Conservation (phyloP, 2,113 vertebrate genomes). For the Oophaga pumilio region DNA sequence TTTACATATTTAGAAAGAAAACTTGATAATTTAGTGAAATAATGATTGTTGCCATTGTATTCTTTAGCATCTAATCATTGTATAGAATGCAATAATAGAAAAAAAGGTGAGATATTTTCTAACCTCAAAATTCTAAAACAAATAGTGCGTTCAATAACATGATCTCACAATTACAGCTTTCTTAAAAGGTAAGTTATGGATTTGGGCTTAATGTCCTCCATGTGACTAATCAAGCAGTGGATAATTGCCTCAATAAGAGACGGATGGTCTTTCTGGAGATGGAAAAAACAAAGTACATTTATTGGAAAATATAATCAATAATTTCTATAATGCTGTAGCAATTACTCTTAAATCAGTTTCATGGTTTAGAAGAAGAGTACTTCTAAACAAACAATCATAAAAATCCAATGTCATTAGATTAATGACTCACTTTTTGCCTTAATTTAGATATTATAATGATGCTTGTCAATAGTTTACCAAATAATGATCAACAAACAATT, state of each 20-base stretch:
- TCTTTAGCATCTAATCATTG: background rate
- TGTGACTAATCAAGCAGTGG: background rate
- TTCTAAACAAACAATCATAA: background rate
- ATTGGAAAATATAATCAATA: conserved; percentile 34
- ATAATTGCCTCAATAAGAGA: conserved; percentile 34
- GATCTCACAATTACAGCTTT: background rate
- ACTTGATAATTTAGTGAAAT: too few relatives aligned
- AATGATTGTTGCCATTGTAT: background rate
- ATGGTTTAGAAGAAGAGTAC: conserved; percentile 6
- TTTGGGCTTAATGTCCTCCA: background rate
- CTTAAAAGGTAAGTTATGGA: conserved; percentile 11
- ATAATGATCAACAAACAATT: background rate
- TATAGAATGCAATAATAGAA: background rate
- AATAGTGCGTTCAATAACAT: background rate
- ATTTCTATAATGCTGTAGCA: background rate
- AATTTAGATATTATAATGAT: background rate
- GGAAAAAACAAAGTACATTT: conserved; percentile 31
- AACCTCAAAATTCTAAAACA: background rate
- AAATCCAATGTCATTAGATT: background rate
- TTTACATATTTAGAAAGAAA: too few relatives aligned
- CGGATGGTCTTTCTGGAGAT: conserved; percentile 1
- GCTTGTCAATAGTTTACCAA: background rate
- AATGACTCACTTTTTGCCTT: background rate
- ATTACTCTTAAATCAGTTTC: background rate
- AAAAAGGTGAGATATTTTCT: background rate